Base-by-base conservation (phyloP, 2,113 vertebrate species). In the Raja brachyura region DNA sequence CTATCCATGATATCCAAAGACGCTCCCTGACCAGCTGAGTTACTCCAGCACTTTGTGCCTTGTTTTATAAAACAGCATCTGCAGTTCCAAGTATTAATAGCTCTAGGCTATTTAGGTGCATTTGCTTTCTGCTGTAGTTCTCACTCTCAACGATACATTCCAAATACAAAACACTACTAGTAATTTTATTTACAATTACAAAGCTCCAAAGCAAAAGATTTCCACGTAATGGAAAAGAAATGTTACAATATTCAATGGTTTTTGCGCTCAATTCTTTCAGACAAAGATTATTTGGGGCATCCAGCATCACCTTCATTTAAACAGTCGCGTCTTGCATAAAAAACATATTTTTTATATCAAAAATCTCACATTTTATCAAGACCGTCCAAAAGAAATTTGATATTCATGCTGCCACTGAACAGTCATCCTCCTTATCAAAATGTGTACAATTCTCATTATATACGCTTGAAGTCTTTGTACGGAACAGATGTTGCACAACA, bases 321-420 rank as follows among this genome's bases (percentile, higher is more conserved):
- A 31, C 61, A 2, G 1, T 9, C 11, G 33, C 10, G 1, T 33
- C 31, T 18, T 86, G 61, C 11, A 31, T 88, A 63, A 63, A 88
- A 63, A 88, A 48, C 39, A 48, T n/a, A n/a, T n/a, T n/a, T n/a
- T n/a, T n/a, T n/a, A n/a, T n/a, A n/a, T n/a, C n/a, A 48, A n/a
- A n/a, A 10, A 31, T 31, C 83, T n/a, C 16, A 8, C 7, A 18
- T 14, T 63, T 88, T 6, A 5, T 5, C 61, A 31, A 88, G n/a
- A 88, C n/a, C 56, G 28, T 86, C 56, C 81, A 59, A 13, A 14
- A 79, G 54, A 63, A 31, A 25, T 31, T 86, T n/a, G 16, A 88
- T 61, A 86, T 83, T 83, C 56, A 86, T 86, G 81, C 81, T n/a
- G 61, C 56, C 81, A 61, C 25, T 88, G 31, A 88, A 63, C 28